A percentile compares a stretch with the other conserved stretches of the same genome.
phyloP scores from a whole-genome alignment of 2,113 vertebrate genomes.

The Scopus umbretta region DNA sequence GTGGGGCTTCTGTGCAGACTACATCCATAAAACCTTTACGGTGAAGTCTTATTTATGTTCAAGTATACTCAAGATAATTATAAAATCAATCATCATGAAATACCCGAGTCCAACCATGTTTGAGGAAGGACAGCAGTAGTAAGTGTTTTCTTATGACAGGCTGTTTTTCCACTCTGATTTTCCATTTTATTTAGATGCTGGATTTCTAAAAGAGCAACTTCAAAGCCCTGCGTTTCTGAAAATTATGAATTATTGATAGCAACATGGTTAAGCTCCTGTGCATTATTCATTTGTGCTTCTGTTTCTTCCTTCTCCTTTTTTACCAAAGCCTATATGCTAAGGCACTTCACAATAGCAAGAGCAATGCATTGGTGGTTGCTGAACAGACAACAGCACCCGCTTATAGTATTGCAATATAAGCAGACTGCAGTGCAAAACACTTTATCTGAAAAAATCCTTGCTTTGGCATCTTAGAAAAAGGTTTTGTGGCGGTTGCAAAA shows the following conservation, averaged over 20 bases:
- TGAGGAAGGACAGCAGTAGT: background rate
- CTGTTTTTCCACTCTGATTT: background rate
- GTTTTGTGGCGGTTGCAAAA: background rate
- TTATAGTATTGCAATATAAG: background rate
- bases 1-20: background rate
- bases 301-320: background rate
- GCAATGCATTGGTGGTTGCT: background rate
- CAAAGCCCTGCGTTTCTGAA: background rate
- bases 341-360: background rate
- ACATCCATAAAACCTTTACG: background rate
- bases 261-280: background rate
- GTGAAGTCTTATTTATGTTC: background rate
- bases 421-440: background rate
- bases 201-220: background rate
- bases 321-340: background rate
- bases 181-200: background rate
- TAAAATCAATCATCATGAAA: background rate
- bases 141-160: background rate
- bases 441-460: background rate
- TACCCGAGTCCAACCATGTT: background rate
- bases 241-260: conserved; percentile 20
- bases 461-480: background rate
- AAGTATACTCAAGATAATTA: background rate
- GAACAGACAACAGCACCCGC: background rate
- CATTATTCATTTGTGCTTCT: conserved; percentile 15